Evolutionary conservation across 92 coral and sea anemone genomes (phyloP), one percentile per base, ranked within the genome.

Genomic region (Paramuricea clavata): DNA sequence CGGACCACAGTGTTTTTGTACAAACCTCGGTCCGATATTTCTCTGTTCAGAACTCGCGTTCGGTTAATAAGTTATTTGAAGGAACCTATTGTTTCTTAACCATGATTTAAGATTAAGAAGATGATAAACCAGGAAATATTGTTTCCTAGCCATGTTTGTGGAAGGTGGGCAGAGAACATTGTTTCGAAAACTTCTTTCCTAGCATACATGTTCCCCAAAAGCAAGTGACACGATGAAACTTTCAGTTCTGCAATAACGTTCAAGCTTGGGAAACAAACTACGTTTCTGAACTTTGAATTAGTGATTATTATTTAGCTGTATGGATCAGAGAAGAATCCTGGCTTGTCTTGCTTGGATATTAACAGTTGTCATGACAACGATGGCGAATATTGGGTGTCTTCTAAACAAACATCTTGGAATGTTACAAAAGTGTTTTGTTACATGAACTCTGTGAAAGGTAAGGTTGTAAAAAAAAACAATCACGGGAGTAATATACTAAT

Each of bases 321-420:
- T 27, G 72, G 72, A 5, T 65, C 72, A 65, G 39, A 65, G 36
- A 10, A 30, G n/a, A 65, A 65, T 12, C 72, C 72, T 11, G 72
- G 72, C 72, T 11, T 13, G n/a, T 65, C 72, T 11, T 65, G 72
- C 12, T 13, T 27, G 72, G 72, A 65, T 28, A 65, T 65, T 31
- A 4, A 31, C 3, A 65, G 39, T 16, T 65, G 72, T 27, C 72
- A 65, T 28, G 39, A 65, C 39, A 65, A 65, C 72, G 72, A 65
- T 65, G 72, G 72, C 22, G 72, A 65, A 65, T 26, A 28, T 12
- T 65, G 72, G 72, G 19, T 65, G 41, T 10, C 19, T 28, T 65
- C 72, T 13, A 19, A 65, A 19, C 39, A 28, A 25, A 65, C 39
- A 28, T 30, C 41, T 25, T 65, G 72, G 72, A 31, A 28, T 11